A percentile compares a stretch with the other conserved stretches of the same genome.
These are phyloP conservation scores for Embidobia sp. DNA, from an alignment of 2,888 invertebrate genomes.

Conservation along the genomic window DNA sequence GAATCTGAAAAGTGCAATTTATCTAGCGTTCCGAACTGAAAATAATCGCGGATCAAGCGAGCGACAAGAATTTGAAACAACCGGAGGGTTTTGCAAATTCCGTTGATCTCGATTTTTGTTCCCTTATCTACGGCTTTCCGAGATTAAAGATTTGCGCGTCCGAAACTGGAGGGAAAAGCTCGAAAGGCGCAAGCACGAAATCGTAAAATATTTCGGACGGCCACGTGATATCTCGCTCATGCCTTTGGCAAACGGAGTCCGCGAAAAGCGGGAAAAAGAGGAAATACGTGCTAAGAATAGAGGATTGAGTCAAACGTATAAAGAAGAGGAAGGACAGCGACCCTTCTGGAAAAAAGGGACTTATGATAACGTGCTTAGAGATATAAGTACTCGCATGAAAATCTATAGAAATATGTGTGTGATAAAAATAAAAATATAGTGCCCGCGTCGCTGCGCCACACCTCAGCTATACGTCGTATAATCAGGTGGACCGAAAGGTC, in stretches of 20 bases:
- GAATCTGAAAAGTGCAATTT: too few relatives aligned
- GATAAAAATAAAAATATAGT: slow-evolving; percentile 57
- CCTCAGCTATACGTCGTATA: slow-evolving; percentile 34
- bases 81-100: slow-evolving; percentile 28
- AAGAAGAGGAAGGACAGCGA: slow-evolving; percentile 62
- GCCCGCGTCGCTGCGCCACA: slow-evolving; percentile 17
- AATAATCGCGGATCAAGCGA: slow-evolving; percentile 2
- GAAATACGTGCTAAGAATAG: slow-evolving; percentile 64
- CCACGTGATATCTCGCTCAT: slow-evolving; percentile 62
- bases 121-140: slow-evolving; percentile 44
- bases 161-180: slow-evolving; percentile 38
- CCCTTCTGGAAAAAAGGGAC: slow-evolving; percentile 60
- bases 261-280: slow-evolving; percentile 62
- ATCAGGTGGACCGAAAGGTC: slow-evolving; percentile 39
- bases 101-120: slow-evolving; percentile 43
- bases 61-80: slow-evolving; percentile 13
- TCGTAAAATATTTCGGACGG: slow-evolving; percentile 65
- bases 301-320: slow-evolving; percentile 61
- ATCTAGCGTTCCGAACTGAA: background rate
- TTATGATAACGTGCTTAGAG: slow-evolving; percentile 67
- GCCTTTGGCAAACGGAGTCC: slow-evolving; percentile 58
- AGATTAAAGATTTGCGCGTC: slow-evolving; percentile 54
- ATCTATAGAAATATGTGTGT: slow-evolving; percentile 60
- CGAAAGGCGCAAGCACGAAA: slow-evolving; percentile 58
- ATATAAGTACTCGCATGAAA: slow-evolving; percentile 65